A percentile compares a stretch with the other conserved stretches of the same genome.
phyloP scores from a whole-genome alignment of 2,113 vertebrate genomes.

The Hemichromis elongatus region DNA sequence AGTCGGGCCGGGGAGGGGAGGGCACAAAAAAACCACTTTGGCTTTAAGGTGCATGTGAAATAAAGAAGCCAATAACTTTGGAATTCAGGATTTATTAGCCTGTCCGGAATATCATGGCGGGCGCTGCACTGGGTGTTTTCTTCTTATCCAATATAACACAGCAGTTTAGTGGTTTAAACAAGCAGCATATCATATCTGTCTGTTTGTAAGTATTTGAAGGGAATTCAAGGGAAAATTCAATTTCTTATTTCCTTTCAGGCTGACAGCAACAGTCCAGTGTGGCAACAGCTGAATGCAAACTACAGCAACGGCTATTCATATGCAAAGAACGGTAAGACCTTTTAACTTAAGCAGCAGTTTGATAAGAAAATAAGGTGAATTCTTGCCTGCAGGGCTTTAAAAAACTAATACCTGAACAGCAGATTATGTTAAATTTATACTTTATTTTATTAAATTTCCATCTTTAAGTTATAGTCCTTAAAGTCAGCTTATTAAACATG shows the following conservation, averaged over 20 bases:
- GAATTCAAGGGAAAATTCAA: constrained; percentile 18
- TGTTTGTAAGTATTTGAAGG: background rate
- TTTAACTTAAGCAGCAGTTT: background rate
- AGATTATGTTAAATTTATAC: background rate
- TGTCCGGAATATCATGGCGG: constrained; percentile 22
- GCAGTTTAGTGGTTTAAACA: background rate
- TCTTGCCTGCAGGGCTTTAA: background rate
- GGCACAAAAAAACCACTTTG: constrained; percentile 25
- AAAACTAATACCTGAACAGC: background rate
- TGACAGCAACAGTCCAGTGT: constrained; percentile 86
- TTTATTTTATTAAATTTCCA: background rate
- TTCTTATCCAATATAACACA: background rate
- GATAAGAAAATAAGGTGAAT: background rate
- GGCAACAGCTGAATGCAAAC: constrained; percentile 80
- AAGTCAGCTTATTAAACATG: background rate
- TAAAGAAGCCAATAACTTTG: constrained; percentile 56
- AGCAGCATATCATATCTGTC: background rate
- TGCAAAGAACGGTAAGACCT: constrained; percentile 79
- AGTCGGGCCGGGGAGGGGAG: constrained; percentile 55
- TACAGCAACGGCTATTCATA: constrained; percentile 79
- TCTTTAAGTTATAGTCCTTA: background rate
- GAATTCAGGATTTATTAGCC: constrained; percentile 60
- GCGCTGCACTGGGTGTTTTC: background rate
- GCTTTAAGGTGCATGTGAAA: constrained; percentile 65
- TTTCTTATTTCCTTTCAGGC: constrained; percentile 72